phyloP scores from a whole-genome alignment of 2,888 invertebrate genomes.

The Timandra comae region DNA sequence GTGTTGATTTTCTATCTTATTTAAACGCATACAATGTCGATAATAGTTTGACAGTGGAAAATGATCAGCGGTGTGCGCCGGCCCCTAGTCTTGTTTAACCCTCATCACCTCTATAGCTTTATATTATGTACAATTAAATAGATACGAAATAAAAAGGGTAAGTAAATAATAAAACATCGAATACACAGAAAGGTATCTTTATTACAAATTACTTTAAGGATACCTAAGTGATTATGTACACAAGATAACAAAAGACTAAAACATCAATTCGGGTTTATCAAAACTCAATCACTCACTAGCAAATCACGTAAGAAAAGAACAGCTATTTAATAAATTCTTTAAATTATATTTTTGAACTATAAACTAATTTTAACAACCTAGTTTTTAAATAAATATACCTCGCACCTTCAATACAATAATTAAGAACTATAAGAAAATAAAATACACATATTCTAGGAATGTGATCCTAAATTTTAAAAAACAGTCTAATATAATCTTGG shows the following conservation, averaged over 20 bases:
- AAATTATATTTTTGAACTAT: constrained; percentile 25
- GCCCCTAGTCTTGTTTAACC: neutral
- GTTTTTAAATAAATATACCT: constrained; percentile 52
- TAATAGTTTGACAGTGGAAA: too few relatives aligned
- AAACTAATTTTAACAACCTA: constrained; percentile 34
- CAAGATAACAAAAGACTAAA: constrained; percentile 53
- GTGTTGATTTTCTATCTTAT: too few relatives aligned
- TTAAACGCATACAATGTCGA: neutral
- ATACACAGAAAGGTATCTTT: constrained; percentile 57
- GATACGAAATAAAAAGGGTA: constrained; percentile 2
- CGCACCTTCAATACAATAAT: constrained; percentile 43
- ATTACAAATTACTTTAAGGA: constrained; percentile 55
- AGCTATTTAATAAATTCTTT: constrained; percentile 17
- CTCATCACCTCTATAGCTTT: too few relatives aligned
- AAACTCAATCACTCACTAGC: constrained; percentile 10
- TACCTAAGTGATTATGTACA: constrained; percentile 46
- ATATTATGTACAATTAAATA: constrained; percentile 5
- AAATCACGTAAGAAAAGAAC: constrained; percentile 19
- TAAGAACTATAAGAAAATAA: constrained; percentile 32
- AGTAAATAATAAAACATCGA: constrained; percentile 34
- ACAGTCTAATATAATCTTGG: too few relatives aligned
- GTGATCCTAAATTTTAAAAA: constrained; percentile 25
- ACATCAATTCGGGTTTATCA: constrained; percentile 26
- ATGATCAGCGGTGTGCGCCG: neutral
- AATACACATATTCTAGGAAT: constrained; percentile 36